phyloP scores from a whole-genome alignment of 2,113 vertebrate genomes.

The Python bivittatus region DNA sequence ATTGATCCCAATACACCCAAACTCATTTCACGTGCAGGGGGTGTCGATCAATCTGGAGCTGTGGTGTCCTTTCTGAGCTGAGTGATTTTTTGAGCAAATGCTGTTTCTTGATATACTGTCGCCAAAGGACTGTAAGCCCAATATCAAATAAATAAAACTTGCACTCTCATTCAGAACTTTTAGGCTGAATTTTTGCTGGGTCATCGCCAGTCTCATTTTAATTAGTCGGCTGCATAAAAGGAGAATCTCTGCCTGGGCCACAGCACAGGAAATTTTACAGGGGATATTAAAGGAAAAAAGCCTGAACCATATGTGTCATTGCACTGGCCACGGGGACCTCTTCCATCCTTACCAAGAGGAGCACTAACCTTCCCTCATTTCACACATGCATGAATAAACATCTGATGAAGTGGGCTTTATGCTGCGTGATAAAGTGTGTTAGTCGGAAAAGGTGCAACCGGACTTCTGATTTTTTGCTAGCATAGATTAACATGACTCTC shows the following conservation, averaged over 20 bases:
- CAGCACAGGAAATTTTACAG: neutral
- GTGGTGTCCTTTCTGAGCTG: neutral
- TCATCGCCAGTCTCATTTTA: neutral
- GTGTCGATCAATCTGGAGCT: neutral
- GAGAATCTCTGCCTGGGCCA: neutral
- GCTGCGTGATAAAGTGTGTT: neutral
- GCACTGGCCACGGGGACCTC: conserved; percentile 82
- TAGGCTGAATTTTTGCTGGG: neutral
- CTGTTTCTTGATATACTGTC: neutral
- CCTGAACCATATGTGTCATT: conserved; percentile 94
- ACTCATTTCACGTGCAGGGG: neutral
- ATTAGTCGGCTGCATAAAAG: neutral
- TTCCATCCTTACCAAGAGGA: conserved; percentile 98
- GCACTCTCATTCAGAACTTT: neutral
- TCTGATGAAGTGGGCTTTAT: neutral
- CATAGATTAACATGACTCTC: neutral
- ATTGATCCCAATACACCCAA: too few relatives aligned
- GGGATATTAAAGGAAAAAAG: conserved; percentile 38
- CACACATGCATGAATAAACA: conserved; percentile 60
- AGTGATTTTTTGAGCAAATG: neutral
- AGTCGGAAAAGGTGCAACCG: neutral
- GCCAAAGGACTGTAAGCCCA: neutral
- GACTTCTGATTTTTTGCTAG: neutral
- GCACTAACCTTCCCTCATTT: conserved; percentile 99
- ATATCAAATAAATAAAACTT: neutral